phyloP scores from a whole-genome alignment of 2,113 vertebrate species.

The Ranitomeya variabilis region DNA sequence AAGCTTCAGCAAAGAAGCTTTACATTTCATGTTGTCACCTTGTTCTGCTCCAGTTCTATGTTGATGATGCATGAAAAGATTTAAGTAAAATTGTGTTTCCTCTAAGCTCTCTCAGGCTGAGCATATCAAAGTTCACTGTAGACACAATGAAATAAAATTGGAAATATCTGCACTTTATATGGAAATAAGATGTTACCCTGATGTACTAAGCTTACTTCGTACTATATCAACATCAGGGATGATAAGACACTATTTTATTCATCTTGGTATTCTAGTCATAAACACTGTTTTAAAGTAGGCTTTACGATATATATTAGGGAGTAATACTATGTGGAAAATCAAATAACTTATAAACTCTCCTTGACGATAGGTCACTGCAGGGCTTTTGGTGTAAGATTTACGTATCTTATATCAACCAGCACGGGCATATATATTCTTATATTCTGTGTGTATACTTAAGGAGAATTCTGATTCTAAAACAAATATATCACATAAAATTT shows the following conservation, averaged over 20 bases:
- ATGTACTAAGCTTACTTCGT: constrained; percentile 22
- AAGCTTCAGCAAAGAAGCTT: neutral
- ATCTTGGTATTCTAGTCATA: neutral
- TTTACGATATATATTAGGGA: neutral
- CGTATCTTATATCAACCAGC: neutral
- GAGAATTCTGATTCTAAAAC: neutral
- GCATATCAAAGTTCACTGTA: constrained; percentile 52
- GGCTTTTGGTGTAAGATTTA: neutral
- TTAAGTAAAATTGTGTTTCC: constrained; percentile 52
- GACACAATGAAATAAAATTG: constrained; percentile 46
- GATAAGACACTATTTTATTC: neutral
- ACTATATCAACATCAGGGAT: constrained; percentile 6
- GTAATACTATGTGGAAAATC: neutral
- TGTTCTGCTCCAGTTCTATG: constrained; percentile 19
- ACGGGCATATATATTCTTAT: neutral
- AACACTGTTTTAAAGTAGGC: neutral
- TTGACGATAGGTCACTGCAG: neutral
- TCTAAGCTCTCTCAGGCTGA: constrained; percentile 32
- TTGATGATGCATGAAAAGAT: constrained; percentile 49
- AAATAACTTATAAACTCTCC: neutral
- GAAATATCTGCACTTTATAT: constrained; percentile 54
- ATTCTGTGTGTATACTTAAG: neutral
- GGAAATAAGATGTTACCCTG: constrained; percentile 42
- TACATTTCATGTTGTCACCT: neutral
- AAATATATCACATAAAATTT: neutral